Evolutionary conservation across 92 coral and sea anemone species (phyloP), one percentile per base, ranked within the genome.

Genomic region (Palythoa grandiflora): DNA sequence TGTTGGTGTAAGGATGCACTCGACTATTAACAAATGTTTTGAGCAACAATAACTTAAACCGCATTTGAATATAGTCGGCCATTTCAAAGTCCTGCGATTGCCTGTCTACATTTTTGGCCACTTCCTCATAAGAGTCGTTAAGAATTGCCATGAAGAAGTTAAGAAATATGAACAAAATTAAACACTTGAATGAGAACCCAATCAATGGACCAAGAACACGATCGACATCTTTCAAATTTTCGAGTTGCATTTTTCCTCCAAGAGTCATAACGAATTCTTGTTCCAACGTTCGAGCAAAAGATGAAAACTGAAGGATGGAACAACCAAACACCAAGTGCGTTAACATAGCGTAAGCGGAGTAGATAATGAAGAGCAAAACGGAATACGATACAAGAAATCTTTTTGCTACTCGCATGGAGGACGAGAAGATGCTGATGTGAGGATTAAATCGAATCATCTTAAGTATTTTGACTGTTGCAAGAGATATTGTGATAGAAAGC

Each of bases 121-220:
- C 90, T 21, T 91, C 93, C 36, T 89, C 93, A 78, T 95, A 91
- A 12, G 93, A 91, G 66, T 95, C 98, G 72, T 93, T 93, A 9
- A 95, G 75, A 38, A 95, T 94, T 13, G 93, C 94, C 48, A 95
- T 84, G 71, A 94, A 95, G 80, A 95, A 95, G 88, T 95, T 95
- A 51, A 95, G 68, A 73, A 95, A 95, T n/a, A 94, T 87, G 59
- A 95, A 95, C 61, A 89, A 71, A 89, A 93, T 89, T n/a, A 91
- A 55, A 53, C 83, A 10, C 68, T 88, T 90, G 75, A 91, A 95
- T 9, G 91, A 66, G 77, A 95, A 94, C 13, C 94, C 93, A 55
- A 88, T 75, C 44, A 91, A 52, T 3, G 94, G 94, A 15, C 96
- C 98, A 0, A 95, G 88, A 9, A 90, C 28, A 5, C 90, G 88